Evolutionary conservation across 2,113 vertebrate genomes (phyloP), one percentile per base, ranked within the genome.

Genomic region (Caranx melampygus): DNA sequence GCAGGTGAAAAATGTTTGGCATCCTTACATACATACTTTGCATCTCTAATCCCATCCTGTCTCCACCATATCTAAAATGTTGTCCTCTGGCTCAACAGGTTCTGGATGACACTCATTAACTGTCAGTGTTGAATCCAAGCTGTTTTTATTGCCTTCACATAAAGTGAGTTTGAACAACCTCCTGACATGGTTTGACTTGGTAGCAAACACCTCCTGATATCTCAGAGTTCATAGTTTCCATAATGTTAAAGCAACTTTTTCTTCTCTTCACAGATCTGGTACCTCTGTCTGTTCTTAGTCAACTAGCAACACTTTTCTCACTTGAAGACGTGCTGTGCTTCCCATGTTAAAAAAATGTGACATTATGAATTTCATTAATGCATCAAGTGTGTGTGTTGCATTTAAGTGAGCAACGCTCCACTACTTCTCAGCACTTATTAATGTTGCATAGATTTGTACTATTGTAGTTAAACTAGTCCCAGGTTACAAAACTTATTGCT

Each of bases 401-500:
- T n/a, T 33, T 7, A 55, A 26, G 31, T 57, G 37, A 70, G 20
- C 34, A 45, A 13, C 3, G 14, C 44, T 45, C 14, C 5, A 40
- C 14, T 26, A 52, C 59, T 75, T 52, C 15, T 49, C 16, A 73
- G 58, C 45, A 40, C 37, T 35, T 59, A 13, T 14, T 16, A 20
- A 18, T n/a, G 11, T 57, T 66, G 40, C 31, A 1, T 31, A 47
- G 18, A 6, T 18, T 14, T 3, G 6, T 73, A 45, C 4, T 47
- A 5, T 7, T 42, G 11, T 15, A 47, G 4, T 79, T 61, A 71
- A 76, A 81, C 55, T 59, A 54, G 49, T 37, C 73, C 40, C 64
- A 79, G 71, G 61, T 40, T 57, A 45, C 37, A 31, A 59, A 65
- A 58, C 58, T 83, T 71, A 59, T 58, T 69, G 15, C 65, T 20